A percentile compares a stretch with the other conserved stretches of the same genome.
phyloP scores from a whole-genome alignment of 2,888 invertebrate genomes.

The Cylindroiulus punctatus region DNA sequence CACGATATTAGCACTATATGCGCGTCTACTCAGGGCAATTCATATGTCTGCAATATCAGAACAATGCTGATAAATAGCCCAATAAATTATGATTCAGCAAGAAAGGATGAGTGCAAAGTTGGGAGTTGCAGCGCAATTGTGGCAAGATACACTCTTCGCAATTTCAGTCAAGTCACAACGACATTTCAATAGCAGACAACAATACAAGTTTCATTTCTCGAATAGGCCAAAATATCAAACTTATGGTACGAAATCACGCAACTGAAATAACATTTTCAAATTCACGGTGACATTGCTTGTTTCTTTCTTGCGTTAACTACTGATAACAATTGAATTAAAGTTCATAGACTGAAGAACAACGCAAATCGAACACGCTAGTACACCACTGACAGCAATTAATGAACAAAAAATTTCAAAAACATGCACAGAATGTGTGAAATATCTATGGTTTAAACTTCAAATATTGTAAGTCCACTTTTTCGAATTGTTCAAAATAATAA shows the following conservation, averaged over 20 bases:
- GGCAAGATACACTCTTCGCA: slow-evolving; percentile 22
- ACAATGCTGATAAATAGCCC: slow-evolving; percentile 16
- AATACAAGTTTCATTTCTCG: background rate
- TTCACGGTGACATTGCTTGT: background rate
- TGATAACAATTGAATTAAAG: background rate
- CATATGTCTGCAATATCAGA: background rate
- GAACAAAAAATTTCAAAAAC: background rate
- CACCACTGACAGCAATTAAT: background rate
- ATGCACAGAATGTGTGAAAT: background rate
- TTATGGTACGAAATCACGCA: slow-evolving; percentile 9
- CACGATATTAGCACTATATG: background rate
- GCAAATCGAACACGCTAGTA: background rate
- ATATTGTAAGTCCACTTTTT: no score
- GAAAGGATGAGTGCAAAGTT: slow-evolving; percentile 33
- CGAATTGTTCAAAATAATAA: no score
- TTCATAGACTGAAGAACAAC: background rate
- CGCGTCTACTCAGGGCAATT: background rate
- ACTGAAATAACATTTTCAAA: background rate
- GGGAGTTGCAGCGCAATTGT: background rate
- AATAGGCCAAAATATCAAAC: slow-evolving; percentile 6
- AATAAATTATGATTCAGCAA: slow-evolving; percentile 42
- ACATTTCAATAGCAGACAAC: background rate
- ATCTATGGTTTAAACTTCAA: no score
- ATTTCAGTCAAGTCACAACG: background rate
- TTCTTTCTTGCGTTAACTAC: background rate